Percentiles rank a stretch among this genome's conserved stretches.
These are phyloP conservation scores for Euplexia lucipara DNA, from an alignment of 2,888 invertebrate genomes.

Conservation along the genomic window DNA sequence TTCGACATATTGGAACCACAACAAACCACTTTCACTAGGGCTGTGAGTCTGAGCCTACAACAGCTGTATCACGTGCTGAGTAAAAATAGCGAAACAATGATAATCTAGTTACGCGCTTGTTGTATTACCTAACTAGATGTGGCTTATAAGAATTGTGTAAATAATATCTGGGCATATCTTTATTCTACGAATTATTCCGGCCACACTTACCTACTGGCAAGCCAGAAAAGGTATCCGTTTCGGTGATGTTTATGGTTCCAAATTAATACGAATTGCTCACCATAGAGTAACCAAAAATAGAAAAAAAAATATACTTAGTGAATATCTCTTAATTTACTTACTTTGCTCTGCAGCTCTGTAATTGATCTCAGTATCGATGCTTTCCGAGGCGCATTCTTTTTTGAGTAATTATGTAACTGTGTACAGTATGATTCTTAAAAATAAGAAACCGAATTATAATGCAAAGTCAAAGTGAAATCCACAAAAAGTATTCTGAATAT, in stretches of 20 bases:
- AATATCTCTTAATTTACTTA: no score
- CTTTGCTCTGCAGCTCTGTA: no score
- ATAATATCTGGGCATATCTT: constrained; percentile 8
- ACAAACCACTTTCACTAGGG: constrained; percentile 67
- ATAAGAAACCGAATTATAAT: constrained; percentile 3
- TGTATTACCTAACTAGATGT: not conserved
- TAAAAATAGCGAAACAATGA: constrained; percentile 22
- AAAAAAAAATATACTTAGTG: no score
- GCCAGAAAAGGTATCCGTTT: no score
- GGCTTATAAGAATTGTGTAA: constrained; percentile 4
- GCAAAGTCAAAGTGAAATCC: constrained; percentile 2
- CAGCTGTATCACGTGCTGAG: constrained; percentile 20
- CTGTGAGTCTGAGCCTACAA: constrained; percentile 30
- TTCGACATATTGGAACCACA: constrained; percentile 41
- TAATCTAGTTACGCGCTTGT: constrained; percentile 3
- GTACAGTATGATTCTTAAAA: constrained; percentile 3
- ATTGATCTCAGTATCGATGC: no score
- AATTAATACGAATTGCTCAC: no score
- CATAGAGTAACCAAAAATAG: no score
- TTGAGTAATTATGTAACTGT: not conserved
- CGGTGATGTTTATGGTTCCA: no score
- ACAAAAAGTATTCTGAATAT: not conserved
- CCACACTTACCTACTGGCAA: constrained; percentile 5
- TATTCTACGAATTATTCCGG: not conserved
- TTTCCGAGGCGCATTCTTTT: no score